Evolutionary conservation across 2,797 vertebrate species (phyloP).

Genomic region (Dicrostonyx torquatus): DNA sequence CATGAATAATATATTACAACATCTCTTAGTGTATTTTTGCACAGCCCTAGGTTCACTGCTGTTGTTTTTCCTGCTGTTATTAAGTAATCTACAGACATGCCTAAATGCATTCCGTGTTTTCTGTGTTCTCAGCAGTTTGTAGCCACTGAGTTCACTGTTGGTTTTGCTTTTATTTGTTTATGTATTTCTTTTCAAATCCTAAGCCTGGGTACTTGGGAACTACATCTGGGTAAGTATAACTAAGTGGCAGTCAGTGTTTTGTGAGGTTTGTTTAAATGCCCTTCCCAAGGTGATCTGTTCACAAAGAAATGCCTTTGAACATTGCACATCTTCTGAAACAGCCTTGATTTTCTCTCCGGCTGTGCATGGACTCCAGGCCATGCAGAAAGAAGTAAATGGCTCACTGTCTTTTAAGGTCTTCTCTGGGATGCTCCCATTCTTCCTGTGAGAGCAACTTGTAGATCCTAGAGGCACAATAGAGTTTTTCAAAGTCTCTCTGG

Average conservation of each 20-base stretch:
- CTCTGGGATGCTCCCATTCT: rapidly evolving
- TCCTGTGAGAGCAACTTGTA: background rate
- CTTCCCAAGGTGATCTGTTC: background rate
- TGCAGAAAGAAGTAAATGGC: background rate
- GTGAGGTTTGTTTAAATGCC: background rate
- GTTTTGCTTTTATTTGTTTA: background rate
- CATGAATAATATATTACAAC: background rate
- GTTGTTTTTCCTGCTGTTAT: background rate
- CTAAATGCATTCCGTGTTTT: background rate
- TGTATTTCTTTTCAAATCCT: background rate
- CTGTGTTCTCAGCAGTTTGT: background rate
- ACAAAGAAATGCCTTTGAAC: background rate
- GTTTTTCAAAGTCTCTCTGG: background rate
- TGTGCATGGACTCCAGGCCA: background rate
- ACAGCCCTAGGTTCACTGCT: background rate
- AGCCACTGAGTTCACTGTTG: background rate
- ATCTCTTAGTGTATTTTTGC: background rate
- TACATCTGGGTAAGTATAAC: background rate
- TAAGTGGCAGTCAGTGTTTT: background rate
- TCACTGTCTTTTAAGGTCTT: background rate
- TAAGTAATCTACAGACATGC: background rate
- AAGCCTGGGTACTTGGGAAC: background rate
- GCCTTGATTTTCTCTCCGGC: background rate
- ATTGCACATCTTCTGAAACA: background rate
- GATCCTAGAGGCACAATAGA: background rate